Conservation (phyloP, 1,140 invertebrate genomes). For the Conus ventricosus region DNA sequence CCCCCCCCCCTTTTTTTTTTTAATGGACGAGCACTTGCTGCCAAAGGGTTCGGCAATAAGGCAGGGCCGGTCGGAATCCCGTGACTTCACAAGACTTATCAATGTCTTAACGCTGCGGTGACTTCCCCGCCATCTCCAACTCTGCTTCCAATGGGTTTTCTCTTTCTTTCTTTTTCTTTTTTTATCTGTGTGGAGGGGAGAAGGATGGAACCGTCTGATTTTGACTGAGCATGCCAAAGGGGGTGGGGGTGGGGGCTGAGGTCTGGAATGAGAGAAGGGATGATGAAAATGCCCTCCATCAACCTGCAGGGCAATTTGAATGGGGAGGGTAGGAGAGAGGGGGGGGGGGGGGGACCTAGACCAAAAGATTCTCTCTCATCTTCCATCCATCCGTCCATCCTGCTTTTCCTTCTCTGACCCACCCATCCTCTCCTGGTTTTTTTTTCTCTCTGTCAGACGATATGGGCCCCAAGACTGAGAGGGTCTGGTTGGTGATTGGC, state of each 20-base stretch:
- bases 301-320: slow-evolving; percentile 3
- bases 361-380: background rate
- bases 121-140: background rate
- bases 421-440: background rate
- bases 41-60: slow-evolving; percentile 8
- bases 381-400: background rate
- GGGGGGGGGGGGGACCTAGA: too few species aligned
- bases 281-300: slow-evolving; percentile 31
- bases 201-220: background rate
- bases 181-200: too few species aligned
- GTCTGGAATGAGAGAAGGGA: background rate
- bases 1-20: background rate
- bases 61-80: background rate
- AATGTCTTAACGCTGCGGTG: slow-evolving; percentile 28
- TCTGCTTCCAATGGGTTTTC: too few species aligned
- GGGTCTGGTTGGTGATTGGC: too few species aligned
- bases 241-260: background rate
- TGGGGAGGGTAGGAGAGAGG: background rate
- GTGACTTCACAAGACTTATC: slow-evolving; percentile 29
- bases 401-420: background rate
- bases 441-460: background rate
- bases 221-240: slow-evolving; percentile 15
- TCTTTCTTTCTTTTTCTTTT: background rate
- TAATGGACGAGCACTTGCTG: background rate
- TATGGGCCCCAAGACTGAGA: too few species aligned